Conservation (phyloP, 2,888 invertebrate species). For the Drosophila affinis region DNA sequence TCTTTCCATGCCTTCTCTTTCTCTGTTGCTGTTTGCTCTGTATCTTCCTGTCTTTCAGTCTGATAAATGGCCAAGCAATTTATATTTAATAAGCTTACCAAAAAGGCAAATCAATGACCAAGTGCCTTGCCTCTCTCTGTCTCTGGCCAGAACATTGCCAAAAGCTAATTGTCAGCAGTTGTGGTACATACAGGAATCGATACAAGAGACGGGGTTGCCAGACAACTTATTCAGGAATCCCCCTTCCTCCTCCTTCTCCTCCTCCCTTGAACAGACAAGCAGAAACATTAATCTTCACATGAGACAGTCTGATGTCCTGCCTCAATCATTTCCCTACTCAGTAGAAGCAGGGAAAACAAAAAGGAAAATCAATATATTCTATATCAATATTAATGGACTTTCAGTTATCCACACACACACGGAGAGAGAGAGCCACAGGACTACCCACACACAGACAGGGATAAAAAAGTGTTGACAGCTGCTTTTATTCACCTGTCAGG, state of each 20-base stretch:
- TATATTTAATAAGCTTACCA: conserved; percentile 45
- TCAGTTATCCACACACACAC: conserved; percentile 17
- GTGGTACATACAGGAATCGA: not conserved
- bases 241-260: not conserved
- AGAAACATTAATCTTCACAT: conserved; percentile 38
- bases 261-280: not conserved
- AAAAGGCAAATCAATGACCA: conserved; percentile 23
- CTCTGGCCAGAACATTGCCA: conserved; percentile 21
- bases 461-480: conserved; percentile 76
- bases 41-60: not conserved
- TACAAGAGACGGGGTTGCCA: not conserved
- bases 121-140: conserved; percentile 4
- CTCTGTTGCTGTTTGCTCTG: not conserved
- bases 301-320: conserved; percentile 1
- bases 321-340: conserved; percentile 23
- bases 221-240: conserved; percentile 24
- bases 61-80: conserved; percentile 39
- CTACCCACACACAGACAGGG: conserved; percentile 19
- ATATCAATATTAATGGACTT: conserved; percentile 70
- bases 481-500: conserved; percentile 80
- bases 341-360: conserved; percentile 21
- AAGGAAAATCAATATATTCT: conserved; percentile 63
- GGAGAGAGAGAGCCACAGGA: conserved; percentile 3
- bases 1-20: not conserved
- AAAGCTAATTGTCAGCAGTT: conserved; percentile 37